These are phyloP conservation scores for Drosophila pruinosa DNA, from an alignment of 1,140 invertebrate species.

Conservation along the genomic window DNA sequence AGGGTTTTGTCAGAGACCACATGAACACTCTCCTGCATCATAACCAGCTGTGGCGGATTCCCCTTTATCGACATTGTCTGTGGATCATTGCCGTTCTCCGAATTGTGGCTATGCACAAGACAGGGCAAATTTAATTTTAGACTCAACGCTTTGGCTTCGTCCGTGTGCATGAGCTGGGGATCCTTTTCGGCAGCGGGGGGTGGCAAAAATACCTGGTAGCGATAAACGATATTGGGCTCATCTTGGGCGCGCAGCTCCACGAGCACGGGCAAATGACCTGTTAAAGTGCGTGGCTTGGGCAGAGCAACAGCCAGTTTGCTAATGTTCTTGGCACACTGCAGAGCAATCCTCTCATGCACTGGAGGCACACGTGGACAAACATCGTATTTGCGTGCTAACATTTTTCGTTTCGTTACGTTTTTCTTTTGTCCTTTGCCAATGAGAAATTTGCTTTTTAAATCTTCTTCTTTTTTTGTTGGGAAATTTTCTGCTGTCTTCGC, in stretches of 20 bases:
- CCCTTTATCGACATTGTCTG: too few relatives aligned
- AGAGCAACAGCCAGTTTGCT: conserved; percentile 32
- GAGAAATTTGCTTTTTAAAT: not conserved
- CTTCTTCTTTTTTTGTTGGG: not conserved
- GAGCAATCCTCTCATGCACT: conserved; percentile 55
- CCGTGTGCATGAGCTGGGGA: not conserved
- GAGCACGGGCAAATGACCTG: conserved; percentile 51
- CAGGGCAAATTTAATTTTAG: conserved; percentile 17
- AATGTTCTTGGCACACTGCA: conserved; percentile 56
- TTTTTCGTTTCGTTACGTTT: not conserved
- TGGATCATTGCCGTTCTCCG: too few relatives aligned
- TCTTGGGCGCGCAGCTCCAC: conserved; percentile 56
- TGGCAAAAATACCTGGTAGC: conserved; percentile 58
- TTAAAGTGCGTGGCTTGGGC: conserved; percentile 36
- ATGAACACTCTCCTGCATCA: conserved; percentile 42
- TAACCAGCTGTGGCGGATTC: conserved; percentile 12
- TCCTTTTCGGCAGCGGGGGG: not conserved
- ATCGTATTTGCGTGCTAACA: conserved; percentile 36
- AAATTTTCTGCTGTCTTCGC: not conserved
- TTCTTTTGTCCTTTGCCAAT: not conserved
- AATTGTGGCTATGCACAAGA: conserved; percentile 4
- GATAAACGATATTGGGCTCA: conserved; percentile 29
- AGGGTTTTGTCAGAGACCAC: not conserved
- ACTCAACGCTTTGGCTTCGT: conserved; percentile 18
- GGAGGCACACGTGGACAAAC: conserved; percentile 11